Evolutionary conservation across 2,113 vertebrate species (phyloP).

Genomic region (Rhombomys opimus): DNA sequence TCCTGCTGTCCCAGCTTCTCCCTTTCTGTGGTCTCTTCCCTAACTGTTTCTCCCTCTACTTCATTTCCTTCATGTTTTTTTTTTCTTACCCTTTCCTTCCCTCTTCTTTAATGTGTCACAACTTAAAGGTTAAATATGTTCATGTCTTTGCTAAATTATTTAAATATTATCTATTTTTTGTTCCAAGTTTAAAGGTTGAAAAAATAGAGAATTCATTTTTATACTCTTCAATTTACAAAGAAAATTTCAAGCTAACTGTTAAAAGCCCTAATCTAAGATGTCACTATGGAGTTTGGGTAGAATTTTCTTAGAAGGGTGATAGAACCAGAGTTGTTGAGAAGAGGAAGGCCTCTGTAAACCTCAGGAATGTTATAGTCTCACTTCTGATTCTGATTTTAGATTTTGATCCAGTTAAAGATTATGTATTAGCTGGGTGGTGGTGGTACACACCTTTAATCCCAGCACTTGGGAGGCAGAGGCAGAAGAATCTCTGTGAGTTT

Average conservation of each 20-base stretch:
- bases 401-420: constrained; percentile 16
- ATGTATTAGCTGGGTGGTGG: not conserved
- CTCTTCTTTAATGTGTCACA: not conserved
- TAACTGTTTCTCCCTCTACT: not conserved
- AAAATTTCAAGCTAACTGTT: not conserved
- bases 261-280: not conserved
- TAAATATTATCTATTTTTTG: not conserved
- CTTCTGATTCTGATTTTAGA: constrained; percentile 46
- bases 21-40: not conserved
- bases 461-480: no score
- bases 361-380: not conserved
- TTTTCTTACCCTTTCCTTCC: not conserved
- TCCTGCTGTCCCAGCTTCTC: not conserved
- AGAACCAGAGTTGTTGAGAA: not conserved
- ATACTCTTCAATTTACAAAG: not conserved
- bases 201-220: constrained; percentile 34
- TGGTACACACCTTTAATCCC: no score
- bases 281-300: not conserved
- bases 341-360: not conserved
- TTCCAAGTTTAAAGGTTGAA: constrained; percentile 49
- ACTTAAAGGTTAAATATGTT: constrained; percentile 41
- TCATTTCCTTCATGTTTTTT: not conserved
- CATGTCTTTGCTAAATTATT: not conserved
- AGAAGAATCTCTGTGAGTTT: no score
- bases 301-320: not conserved